Evolutionary conservation across 2,113 vertebrate genomes (phyloP), one percentile per base, ranked within the genome.

Genomic region (Saccopteryx leptura): DNA sequence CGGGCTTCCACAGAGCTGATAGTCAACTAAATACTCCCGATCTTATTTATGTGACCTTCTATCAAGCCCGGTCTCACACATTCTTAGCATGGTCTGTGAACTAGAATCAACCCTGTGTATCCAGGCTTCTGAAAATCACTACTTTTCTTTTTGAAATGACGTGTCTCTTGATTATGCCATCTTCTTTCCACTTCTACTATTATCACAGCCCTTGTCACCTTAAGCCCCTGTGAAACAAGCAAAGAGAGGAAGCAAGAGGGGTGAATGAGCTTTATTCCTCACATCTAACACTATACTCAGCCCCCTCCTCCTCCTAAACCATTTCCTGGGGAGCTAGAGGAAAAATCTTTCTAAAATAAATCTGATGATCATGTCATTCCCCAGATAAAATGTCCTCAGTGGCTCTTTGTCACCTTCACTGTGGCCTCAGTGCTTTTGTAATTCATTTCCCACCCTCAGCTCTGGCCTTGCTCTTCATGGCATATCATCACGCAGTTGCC

Each of bases 71-170:
- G 54, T 78, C 84, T 76, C 63, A 74, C 21, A 68, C 46, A 50
- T 46, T 58, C 39, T 93, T 65, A 26, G 12, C 56, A 28, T 50
- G 18, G 46, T 56, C 86, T 91, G 31, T 81, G 61, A 81, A 58
- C 33, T 56, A 63, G 94, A 7, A 13, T 3, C n/a, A 81, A 24
- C 4, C 15, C 21, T 82, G 1, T 33, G n/a, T 48, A 71, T 82
- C 61, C 74, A 90, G 48, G 13, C 17, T 31, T 81, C 23, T 78
- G 65, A 78, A 69, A 94, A 78, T 68, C n/a, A 82, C 28, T 90
- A 9, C 33, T 84, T 75, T 94, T 83, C 87, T 54, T 81, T 76
- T 28, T n/a, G 7, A 94, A 92, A 93, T 17, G 39, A 14, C 85
- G 15, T 74, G 26, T 63, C 39, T 90, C 19, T 69, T 46, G 48